Percentiles rank a stretch among this genome's conserved stretches.
Evolutionary conservation across 2,113 vertebrate species (phyloP).

Genomic region (Ptilorrhoa leucosticta): DNA sequence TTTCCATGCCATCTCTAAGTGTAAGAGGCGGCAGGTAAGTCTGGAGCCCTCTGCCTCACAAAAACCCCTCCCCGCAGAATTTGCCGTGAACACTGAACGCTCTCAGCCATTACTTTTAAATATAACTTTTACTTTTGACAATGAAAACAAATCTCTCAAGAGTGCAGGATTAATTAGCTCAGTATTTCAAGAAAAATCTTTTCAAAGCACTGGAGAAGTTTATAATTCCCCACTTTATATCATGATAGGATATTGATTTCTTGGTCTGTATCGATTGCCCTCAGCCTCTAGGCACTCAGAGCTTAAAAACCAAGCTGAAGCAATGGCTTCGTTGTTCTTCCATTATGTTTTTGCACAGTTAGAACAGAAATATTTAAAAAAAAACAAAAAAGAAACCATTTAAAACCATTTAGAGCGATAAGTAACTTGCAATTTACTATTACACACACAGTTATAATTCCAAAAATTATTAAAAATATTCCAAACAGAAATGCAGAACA

Average conservation of each 20-base stretch:
- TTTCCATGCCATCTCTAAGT: accelerated
- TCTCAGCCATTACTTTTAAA: background rate
- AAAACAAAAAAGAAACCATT: background rate
- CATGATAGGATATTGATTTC: slow-evolving; percentile 54
- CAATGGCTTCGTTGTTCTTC: background rate
- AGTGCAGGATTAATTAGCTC: slow-evolving; percentile 27
- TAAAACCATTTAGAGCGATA: background rate
- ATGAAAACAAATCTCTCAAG: background rate
- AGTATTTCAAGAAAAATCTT: slow-evolving; percentile 27
- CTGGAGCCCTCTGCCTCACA: background rate
- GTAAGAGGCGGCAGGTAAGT: background rate
- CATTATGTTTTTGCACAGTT: background rate
- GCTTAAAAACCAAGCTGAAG: background rate
- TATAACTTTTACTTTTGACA: background rate
- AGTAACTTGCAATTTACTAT: background rate
- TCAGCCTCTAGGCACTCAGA: background rate
- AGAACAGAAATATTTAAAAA: background rate
- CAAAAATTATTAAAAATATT: too few species aligned
- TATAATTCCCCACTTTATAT: slow-evolving; percentile 44
- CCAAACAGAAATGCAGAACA: background rate
- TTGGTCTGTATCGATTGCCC: background rate
- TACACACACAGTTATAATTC: background rate
- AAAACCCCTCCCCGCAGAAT: background rate
- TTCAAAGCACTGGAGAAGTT: slow-evolving; percentile 23
- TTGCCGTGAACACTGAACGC: background rate